Conservation (phyloP, 1,140 invertebrate genomes). For the Ceratitis capitata region DNA sequence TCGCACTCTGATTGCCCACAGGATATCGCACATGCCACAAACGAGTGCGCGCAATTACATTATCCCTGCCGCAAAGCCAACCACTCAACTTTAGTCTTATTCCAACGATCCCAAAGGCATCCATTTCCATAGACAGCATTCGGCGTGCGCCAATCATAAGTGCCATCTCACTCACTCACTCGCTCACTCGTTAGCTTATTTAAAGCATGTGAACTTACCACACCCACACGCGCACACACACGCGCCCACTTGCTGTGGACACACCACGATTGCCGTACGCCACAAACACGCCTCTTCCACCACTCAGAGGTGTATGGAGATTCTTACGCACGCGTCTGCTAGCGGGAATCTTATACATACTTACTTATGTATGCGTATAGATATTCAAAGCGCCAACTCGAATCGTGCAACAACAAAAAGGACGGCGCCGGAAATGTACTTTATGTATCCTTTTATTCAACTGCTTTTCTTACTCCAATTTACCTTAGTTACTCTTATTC, state of each 20-base stretch:
- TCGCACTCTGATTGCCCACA: conserved; percentile 40
- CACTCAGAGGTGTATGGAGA: neutral
- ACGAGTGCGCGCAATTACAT: conserved; percentile 42
- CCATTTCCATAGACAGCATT: neutral
- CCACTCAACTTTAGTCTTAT: conserved; percentile 5
- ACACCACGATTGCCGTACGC: too few species aligned
- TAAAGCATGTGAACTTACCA: neutral
- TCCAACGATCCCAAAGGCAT: neutral
- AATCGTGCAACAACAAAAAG: neutral
- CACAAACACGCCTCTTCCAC: conserved; percentile 29
- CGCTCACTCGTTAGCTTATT: neutral
- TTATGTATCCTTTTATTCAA: conserved; percentile 23
- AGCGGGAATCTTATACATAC: conserved; percentile 41
- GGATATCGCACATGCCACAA: conserved; percentile 46
- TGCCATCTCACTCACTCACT: conserved; percentile 2
- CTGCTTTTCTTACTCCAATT: neutral
- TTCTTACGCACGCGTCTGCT: conserved; percentile 43
- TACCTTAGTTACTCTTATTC: neutral
- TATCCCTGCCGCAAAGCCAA: conserved; percentile 20
- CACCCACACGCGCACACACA: neutral
- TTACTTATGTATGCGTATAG: too few species aligned
- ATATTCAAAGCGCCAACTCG: neutral
- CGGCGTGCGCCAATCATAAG: neutral
- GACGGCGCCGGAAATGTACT: conserved; percentile 4
- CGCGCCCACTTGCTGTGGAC: neutral